Evolutionary conservation across 1,140 invertebrate genomes (phyloP), one percentile per base, ranked within the genome.

Genomic region (Cydia fagiglandana): DNA sequence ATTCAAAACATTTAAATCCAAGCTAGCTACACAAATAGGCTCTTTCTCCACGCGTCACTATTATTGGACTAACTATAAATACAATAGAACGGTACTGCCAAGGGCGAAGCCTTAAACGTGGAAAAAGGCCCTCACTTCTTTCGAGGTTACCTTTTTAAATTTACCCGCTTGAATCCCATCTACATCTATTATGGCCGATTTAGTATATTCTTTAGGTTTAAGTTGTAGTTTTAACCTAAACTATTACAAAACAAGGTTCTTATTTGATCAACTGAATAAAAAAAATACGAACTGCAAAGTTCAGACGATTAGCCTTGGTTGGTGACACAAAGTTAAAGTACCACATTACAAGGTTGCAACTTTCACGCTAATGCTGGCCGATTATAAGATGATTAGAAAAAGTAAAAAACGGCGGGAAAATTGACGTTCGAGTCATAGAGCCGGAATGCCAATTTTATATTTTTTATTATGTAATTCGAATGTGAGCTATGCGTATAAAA

Each of bases 301-400:
- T 61, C 56, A 61, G 3, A 9, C 20, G 56, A 24, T 12, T 61
- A 61, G 10, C 56, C 56, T 61, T 61, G 56, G 50, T 53, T n/a
- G 20, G 56, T 12, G 56, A 61, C 56, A 61, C 56, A 61, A 61
- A 24, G 56, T 61, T 61, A 24, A 61, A 61, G 10, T 61, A 61
- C 56, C 20, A 24, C 56, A 61, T 61, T 61, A 61, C 56, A 61
- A 61, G 56, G 56, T 61, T 61, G 56, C 0, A 61, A 61, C 56
- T 61, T 61, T 61, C 56, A 20, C 56, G 56, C 9, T 12, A 61
- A 24, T 61, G 56, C 56, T 61, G 56, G n/a, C 56, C 56, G 56
- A 61, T 61, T 61, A 61, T 61, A 61, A 61, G 9, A 61, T 20
- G 56, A 61, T 61, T 61, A 61, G 56, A 61, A 61, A 61, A 24